phyloP scores from a whole-genome alignment of 92 coral and sea anemone genomes.

The Ricordea florida region DNA sequence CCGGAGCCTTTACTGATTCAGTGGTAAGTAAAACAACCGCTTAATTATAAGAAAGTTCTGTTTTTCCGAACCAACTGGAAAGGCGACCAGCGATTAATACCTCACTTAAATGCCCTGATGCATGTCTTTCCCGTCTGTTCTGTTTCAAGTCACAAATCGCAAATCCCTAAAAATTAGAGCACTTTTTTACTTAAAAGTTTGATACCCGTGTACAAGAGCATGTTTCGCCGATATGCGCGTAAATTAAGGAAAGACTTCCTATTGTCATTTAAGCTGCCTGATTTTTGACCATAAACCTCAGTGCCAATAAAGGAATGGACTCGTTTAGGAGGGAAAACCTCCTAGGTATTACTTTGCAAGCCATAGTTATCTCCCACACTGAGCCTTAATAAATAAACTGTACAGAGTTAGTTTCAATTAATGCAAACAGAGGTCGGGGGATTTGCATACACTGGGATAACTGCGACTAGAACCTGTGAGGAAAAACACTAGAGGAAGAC shows the following conservation, averaged over 20 bases:
- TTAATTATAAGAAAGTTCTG: background rate
- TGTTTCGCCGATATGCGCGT: too few species aligned
- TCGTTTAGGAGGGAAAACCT: too few species aligned
- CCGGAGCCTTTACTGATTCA: constrained; percentile 74
- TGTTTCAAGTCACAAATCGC: background rate
- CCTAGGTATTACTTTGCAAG: too few species aligned
- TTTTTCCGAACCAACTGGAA: background rate
- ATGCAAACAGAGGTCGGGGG: too few species aligned
- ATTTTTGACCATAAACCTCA: too few species aligned
- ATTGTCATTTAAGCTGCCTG: too few species aligned
- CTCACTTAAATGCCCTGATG: background rate
- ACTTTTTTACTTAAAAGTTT: too few species aligned
- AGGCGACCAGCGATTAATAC: background rate
- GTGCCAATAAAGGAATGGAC: too few species aligned
- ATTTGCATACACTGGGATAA: constrained; percentile 17
- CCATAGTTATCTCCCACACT: too few species aligned
- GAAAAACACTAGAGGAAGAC: too few species aligned
- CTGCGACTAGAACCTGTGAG: background rate
- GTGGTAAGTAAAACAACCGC: constrained; percentile 59
- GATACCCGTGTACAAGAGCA: too few species aligned
- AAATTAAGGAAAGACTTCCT: too few species aligned
- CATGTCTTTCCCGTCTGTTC: background rate
- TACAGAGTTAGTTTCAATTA: background rate
- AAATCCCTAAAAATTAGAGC: background rate
- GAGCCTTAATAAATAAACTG: background rate